Evolutionary conservation across 2,113 vertebrate genomes (phyloP), one percentile per base, ranked within the genome.

Genomic region (Podiceps cristatus): DNA sequence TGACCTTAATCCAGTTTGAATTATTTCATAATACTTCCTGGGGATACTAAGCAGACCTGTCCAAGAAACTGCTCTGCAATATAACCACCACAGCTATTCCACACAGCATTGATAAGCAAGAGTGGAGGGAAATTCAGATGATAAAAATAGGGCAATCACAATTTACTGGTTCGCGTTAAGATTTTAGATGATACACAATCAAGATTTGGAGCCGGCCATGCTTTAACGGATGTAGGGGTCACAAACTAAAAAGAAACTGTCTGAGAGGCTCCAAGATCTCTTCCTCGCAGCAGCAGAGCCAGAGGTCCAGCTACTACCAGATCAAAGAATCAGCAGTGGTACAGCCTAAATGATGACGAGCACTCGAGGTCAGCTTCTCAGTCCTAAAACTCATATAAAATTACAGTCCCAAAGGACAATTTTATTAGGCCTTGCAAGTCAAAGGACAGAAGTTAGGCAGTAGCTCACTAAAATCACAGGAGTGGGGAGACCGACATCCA

Each of bases 1-100:
- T 91, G 84, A 94, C 37, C 71, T 97, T 92, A 96, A 95, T 92
- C 56, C 62, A 78, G 8, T 8, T 64, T 75, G 37, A 86, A 95
- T 88, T 93, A 75, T 31, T 27, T 92, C 86, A 9, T 33, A 94
- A 42, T 86, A 63, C 58, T 87, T 93, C 17, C 37, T 35, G 52
- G 78, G n/a, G 45, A 84, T 42, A 53, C 20, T 28, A 89, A 78
- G 29, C 9, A 85, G 40, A 96, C 27, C 11, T 82, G 40, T 45
- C 24, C 24, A 63, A 84, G 56, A 94, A 92, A 66, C 15, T 86
- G n/a, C 53, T 69, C 37, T 25, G 49, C 44, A 88, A 68, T 62
- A 60, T 42, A 94, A 62, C 23, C 13, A 74, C 31, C 42, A 85
- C 24, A 93, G 56, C 20, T 85, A 78, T 8, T 76, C 40, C 29